Evolutionary conservation across 1,140 invertebrate species (phyloP).

Genomic region (Epicauta chinensis): DNA sequence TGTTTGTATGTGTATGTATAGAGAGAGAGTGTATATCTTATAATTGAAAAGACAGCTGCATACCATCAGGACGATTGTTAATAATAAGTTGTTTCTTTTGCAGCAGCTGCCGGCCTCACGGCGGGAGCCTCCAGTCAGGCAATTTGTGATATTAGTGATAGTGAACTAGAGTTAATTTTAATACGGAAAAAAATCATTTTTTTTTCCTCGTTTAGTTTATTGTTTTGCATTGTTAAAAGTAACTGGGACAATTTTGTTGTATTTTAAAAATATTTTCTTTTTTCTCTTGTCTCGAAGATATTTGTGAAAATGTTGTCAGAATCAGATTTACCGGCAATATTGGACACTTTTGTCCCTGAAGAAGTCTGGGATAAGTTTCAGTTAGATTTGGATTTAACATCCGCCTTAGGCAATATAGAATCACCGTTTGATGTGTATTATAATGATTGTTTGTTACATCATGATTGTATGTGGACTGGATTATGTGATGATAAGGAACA

Average conservation of each 20-base stretch:
- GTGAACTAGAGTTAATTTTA: conserved; percentile 18
- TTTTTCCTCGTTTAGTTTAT: too few relatives aligned
- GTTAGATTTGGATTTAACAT: conserved; percentile 17
- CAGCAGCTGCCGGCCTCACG: conserved; percentile 36
- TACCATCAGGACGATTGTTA: conserved; percentile 5
- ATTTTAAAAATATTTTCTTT: too few relatives aligned
- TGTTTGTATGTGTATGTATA: too few relatives aligned
- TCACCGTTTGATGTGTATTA: neutral
- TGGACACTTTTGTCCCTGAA: conserved; percentile 22
- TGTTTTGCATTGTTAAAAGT: too few relatives aligned
- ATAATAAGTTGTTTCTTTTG: conserved; percentile 28
- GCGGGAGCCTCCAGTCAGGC: conserved; percentile 36
- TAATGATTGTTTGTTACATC: conserved; percentile 42
- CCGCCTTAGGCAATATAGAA: neutral
- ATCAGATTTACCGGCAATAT: neutral
- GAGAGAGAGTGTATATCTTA: neutral
- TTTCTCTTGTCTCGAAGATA: neutral
- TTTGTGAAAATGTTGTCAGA: neutral
- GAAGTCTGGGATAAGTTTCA: conserved; percentile 40
- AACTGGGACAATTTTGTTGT: too few relatives aligned
- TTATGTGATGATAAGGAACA: conserved; percentile 50
- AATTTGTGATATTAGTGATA: conserved; percentile 42
- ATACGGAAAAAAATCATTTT: conserved; percentile 4
- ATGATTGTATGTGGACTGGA: conserved; percentile 66
- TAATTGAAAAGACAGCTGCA: conserved; percentile 19